These are phyloP conservation scores for Pachymerium ferrugineum DNA, from an alignment of 2,888 invertebrate genomes.

Conservation along the genomic window DNA sequence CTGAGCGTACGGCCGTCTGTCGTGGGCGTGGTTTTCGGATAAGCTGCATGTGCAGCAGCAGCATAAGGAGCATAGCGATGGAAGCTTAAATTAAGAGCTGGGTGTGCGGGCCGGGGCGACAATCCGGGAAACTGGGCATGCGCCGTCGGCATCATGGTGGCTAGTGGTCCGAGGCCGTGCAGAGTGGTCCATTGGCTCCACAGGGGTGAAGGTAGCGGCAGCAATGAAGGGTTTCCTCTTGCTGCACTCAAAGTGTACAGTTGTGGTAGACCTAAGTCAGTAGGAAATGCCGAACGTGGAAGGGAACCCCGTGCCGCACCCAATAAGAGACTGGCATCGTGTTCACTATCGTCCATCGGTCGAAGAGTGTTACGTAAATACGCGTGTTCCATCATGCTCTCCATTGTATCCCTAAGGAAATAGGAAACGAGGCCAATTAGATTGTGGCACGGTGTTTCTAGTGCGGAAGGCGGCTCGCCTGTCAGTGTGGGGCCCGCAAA, in stretches of 20 bases:
- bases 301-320: conserved; percentile 23
- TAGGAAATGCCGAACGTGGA: conserved; percentile 28
- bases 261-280: conserved; percentile 33
- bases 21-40: conserved; percentile 32
- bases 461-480: not conserved
- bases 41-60: conserved; percentile 20
- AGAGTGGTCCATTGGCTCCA: conserved; percentile 68
- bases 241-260: conserved; percentile 36
- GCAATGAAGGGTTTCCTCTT: conserved; percentile 34
- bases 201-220: conserved; percentile 44
- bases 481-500: conserved; percentile 29
- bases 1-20: not conserved
- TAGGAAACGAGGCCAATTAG: conserved; percentile 17
- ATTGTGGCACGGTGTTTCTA: not conserved
- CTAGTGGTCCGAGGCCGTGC: conserved; percentile 43
- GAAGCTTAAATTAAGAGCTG: conserved; percentile 34
- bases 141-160: conserved; percentile 34
- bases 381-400: conserved; percentile 70
- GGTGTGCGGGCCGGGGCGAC: conserved; percentile 25
- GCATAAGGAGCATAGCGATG: conserved; percentile 36
- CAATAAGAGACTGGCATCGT: conserved; percentile 41
- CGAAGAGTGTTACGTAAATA: conserved; percentile 67
- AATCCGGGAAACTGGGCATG: conserved; percentile 33
- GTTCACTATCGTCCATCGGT: conserved; percentile 64
- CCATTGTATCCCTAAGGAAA: conserved; percentile 69